These are phyloP conservation scores for Andrena haemorrhoa DNA, from an alignment of 2,888 invertebrate genomes.

Conservation along the genomic window DNA sequence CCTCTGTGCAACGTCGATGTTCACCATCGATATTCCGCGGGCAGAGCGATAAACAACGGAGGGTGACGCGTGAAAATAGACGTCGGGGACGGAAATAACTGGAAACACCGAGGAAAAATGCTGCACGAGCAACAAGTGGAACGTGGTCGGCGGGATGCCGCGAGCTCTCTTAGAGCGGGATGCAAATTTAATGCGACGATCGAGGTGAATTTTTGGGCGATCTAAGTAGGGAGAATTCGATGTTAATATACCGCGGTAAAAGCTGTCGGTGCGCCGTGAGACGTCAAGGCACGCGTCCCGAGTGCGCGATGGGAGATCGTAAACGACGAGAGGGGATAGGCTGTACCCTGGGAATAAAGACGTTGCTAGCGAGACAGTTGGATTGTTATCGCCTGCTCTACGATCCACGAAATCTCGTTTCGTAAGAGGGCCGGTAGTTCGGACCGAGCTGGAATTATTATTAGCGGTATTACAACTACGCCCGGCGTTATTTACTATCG, in stretches of 20 bases:
- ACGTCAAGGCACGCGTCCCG: too few relatives aligned
- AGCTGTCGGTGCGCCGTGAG: too few relatives aligned
- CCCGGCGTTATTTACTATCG: conserved; percentile 41
- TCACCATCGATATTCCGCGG: conserved; percentile 6
- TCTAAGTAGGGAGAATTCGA: background rate
- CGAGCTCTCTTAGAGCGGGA: background rate
- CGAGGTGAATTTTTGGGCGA: background rate
- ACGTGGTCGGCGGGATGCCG: background rate
- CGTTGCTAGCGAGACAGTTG: background rate
- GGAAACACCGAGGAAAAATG: conserved; percentile 11
- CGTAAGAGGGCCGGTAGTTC: background rate
- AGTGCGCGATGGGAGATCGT: background rate
- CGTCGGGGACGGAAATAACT: background rate
- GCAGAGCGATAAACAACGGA: background rate
- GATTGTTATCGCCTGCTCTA: conserved; percentile 10
- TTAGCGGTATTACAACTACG: conserved; percentile 27
- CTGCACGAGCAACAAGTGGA: conserved; percentile 5
- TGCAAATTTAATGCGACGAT: background rate
- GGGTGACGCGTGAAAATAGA: background rate
- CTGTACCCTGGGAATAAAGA: conserved; percentile 28
- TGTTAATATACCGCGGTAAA: background rate
- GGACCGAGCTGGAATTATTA: conserved; percentile 18
- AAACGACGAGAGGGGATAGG: background rate
- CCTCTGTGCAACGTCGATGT: conserved; percentile 17
- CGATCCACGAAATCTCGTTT: background rate